Evolutionary conservation across 2,797 vertebrate species (phyloP).

Genomic region (Denticeps clupeoides): DNA sequence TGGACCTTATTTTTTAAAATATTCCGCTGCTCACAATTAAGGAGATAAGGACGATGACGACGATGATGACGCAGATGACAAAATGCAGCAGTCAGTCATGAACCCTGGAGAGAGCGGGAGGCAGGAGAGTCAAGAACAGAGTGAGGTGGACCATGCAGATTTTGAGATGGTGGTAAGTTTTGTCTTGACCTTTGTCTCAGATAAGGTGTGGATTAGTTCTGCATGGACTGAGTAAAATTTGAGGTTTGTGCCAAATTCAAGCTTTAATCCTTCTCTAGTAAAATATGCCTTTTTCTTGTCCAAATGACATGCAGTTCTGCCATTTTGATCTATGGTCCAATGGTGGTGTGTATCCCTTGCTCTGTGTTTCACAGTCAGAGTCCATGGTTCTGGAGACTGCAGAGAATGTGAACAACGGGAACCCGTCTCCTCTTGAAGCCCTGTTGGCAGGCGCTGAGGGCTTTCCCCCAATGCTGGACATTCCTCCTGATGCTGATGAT

Average conservation of each 20-base stretch:
- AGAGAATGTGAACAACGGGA: slow-evolving; percentile 93
- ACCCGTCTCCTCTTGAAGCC: slow-evolving; percentile 92
- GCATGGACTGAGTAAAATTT: no score
- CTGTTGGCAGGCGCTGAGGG: slow-evolving; percentile 94
- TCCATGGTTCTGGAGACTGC: slow-evolving; percentile 96
- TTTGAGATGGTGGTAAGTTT: slow-evolving; percentile 98
- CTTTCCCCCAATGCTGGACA: slow-evolving; percentile 96
- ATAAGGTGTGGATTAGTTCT: neutral
- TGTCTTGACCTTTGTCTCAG: neutral
- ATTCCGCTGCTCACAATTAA: slow-evolving; percentile 39
- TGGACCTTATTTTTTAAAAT: no score
- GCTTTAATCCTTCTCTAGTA: no score
- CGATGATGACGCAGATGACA: slow-evolving; percentile 89
- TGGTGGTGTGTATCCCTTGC: slow-evolving; percentile 26
- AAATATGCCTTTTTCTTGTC: no score
- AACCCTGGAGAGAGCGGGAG: slow-evolving; percentile 76
- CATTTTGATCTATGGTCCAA: neutral
- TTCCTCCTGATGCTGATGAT: slow-evolving; percentile 95
- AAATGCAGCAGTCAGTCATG: slow-evolving; percentile 84
- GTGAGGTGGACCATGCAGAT: slow-evolving; percentile 90
- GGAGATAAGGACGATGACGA: slow-evolving; percentile 98
- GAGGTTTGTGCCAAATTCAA: no score
- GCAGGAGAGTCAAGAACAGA: slow-evolving; percentile 91
- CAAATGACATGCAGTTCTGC: neutral
- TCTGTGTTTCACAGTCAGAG: slow-evolving; percentile 65